Evolutionary conservation across 2,797 vertebrate genomes (phyloP), one percentile per base, ranked within the genome.

Genomic region (Darevskia nairensis): DNA sequence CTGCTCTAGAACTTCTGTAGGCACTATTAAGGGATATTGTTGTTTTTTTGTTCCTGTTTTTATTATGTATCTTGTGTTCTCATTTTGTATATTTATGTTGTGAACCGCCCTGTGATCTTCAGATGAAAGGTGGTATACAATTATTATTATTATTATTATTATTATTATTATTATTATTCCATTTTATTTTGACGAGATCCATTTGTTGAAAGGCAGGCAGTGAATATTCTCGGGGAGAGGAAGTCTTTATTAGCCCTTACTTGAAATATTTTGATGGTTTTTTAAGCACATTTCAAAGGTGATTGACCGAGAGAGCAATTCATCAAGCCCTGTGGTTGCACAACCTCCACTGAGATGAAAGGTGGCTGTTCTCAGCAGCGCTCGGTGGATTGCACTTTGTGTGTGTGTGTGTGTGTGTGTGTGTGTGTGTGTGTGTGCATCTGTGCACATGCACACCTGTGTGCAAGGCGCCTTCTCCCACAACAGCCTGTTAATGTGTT

Each of bases 401-500:
- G 4, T 85, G 6, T 69, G 23, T 61, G 59, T 59, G n/a, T n/a
- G n/a, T n/a, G 50, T 55, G 59, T 59, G n/a, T n/a, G n/a, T n/a
- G n/a, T n/a, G n/a, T 66, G 50, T 85, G 4, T 85, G 6, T 69
- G 59, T 23, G 61, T 15, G 50, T 4, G 50, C 50, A 15, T 55
- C 50, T 55, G 50, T 32, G 39, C 80, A 83, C 75, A 64, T 15
- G 82, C 25, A 7, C 81, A 71, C 13, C 46, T 85, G 1, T 66
- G 68, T 35, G 82, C n/a, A 3, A 84, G 76, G 69, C 25, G 46
- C 13, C 86, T 19, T 87, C 7, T 80, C 27, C 35, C 8, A 90
- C 25, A 59, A 68, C 46, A 71, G 84, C 89, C 76, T 84, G 87
- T 88, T 84, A 94, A 84, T 23, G n/a, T 85, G 80, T 83, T 88